Evolutionary conservation across 1,140 invertebrate species (phyloP), one percentile per base, ranked within the genome.

Genomic region (Conopomorpha cramerella): DNA sequence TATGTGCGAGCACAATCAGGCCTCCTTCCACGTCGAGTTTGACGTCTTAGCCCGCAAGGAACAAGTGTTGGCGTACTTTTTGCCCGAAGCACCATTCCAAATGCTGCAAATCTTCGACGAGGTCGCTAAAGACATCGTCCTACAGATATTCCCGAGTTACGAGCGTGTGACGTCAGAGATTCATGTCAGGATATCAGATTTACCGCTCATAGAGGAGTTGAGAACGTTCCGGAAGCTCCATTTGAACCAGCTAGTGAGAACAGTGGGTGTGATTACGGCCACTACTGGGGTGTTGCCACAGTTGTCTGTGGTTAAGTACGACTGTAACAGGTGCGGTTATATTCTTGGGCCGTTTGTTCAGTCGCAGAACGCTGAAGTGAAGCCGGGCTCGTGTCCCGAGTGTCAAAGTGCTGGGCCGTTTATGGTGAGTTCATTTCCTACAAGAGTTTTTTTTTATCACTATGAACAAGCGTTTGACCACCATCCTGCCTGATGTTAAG

Each of bases 341-440:
- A 82, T 98, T 16, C 77, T 99, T 30, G 98, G 98, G 3, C 98
- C 98, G 0, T 99, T 96, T 73, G 87, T 93, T 15, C 97, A 99
- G 78, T 86, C 87, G 0, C 93, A 98, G 66, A 91, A 90, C 55
- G 78, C 87, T 8, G 98, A 99, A 83, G 89, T 98, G 0, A 95
- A 95, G 58, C 97, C 97, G 1, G 93, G 91, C 1, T 91, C 89
- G 1, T 99, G 98, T 81, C 96, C 97, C 0, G 95, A 98, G 52
- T 99, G 98, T 87, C 97, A 99, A 70, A 95, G 93, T 60, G 81
- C 81, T 39, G 97, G 97, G 2, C 97, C 97, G 1, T 99, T 99
- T 72, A 89, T 93, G 80, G 92, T 95, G 72, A 81, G 64, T 58
- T 13, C 39, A 11, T 28, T 16, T 37, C 28, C 2, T 30, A n/a